These are phyloP conservation scores for Poeciliopsis turrubarensis DNA, from an alignment of 2,113 vertebrate genomes.

Conservation along the genomic window DNA sequence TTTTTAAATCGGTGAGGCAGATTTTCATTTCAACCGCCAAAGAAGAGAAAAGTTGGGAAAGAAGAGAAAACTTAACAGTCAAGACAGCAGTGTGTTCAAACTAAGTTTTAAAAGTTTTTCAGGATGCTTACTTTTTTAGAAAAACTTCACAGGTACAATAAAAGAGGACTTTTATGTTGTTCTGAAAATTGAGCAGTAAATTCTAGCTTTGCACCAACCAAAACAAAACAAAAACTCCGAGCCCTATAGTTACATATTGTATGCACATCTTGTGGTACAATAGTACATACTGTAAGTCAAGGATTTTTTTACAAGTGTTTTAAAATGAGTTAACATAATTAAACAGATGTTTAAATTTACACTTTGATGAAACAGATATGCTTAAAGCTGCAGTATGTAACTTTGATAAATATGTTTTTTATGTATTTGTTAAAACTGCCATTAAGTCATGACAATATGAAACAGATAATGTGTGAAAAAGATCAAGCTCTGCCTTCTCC, in stretches of 20 bases:
- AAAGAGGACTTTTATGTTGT: slow-evolving; percentile 6
- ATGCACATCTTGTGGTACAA: too few relatives aligned
- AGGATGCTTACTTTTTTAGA: neutral
- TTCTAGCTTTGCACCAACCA: neutral
- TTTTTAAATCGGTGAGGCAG: neutral
- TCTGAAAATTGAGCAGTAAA: slow-evolving; percentile 19
- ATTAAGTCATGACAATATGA: too few relatives aligned
- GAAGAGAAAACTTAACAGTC: neutral
- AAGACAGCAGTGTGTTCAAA: neutral
- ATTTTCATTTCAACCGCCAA: neutral
- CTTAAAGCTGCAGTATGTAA: neutral
- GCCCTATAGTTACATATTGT: neutral
- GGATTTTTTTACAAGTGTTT: too few relatives aligned
- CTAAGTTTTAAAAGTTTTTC: neutral
- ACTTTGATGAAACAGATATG: neutral
- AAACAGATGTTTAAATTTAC: neutral
- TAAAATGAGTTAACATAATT: too few relatives aligned
- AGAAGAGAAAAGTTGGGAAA: neutral
- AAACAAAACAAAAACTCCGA: neutral
- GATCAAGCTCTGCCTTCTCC: too few relatives aligned
- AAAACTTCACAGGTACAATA: neutral
- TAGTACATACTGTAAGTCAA: too few relatives aligned
- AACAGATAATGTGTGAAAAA: too few relatives aligned
- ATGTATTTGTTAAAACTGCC: too few relatives aligned
- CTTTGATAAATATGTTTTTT: too few relatives aligned